Base-by-base conservation (phyloP, 1,140 invertebrate species). In the Hylyphantes graminicola region DNA sequence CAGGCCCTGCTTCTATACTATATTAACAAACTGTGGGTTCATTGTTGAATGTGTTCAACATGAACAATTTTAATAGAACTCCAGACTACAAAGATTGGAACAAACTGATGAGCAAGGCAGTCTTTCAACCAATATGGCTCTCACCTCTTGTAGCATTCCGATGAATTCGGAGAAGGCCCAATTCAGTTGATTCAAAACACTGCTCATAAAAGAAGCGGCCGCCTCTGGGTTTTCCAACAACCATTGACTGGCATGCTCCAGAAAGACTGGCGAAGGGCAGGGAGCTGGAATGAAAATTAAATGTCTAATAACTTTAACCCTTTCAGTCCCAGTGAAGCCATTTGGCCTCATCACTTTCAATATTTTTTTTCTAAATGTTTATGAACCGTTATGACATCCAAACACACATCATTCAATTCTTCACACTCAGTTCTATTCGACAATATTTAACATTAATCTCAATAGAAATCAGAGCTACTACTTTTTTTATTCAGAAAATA, bases 91-190 rank as follows among this genome's bases (percentile, higher is more conserved):
- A 61, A 3, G 17, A 61, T 15, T 61, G 17, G 12, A 61, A 61
- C 12, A 61, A 12, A 61, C 35, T 35, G 2, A 35, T 35, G 35
- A 35, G 35, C 15, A 48, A 68, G n/a, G 0, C 8, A 13, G 0
- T 12, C 35, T 59, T 68, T 57, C n/a, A 19, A 35, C 68, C 21
- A 72, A 61, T 19, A 54, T 50, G 7, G 17, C 89, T 53, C 89
- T 88, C 87, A 96, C 94, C 92, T 96, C 95, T 89, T 96, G 95
- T 85, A 96, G 90, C 91, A 96, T 93, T 17, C 94, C 93, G 86
- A 96, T 95, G 86, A 96, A 96, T 87, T 96, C 95, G 0, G 95
- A 96, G 87, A 96, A 96, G 0, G 94, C 93, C 95, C 95, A 96
- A 89, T 96, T 96, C 0, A 96, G 89, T 86, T 96, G 95, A 89